Conservation (phyloP, 2,888 invertebrate species). For the Deladenus siricidicola region DNA sequence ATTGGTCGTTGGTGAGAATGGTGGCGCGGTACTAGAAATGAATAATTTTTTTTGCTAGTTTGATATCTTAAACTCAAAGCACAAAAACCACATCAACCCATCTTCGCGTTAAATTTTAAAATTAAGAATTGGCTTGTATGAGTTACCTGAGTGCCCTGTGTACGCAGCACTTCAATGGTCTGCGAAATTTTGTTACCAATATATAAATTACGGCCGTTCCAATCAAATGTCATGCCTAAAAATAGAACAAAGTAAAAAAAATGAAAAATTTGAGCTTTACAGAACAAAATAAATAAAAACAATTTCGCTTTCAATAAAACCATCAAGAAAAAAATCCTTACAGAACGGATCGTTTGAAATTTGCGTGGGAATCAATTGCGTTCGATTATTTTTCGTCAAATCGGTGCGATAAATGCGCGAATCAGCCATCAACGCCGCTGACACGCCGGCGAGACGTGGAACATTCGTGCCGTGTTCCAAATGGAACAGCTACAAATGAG, state of each 20-base stretch:
- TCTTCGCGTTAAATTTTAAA: no score
- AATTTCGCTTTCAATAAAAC: not conserved
- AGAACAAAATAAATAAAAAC: not conserved
- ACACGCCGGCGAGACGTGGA: constrained; percentile 31
- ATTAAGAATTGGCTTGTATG: not conserved
- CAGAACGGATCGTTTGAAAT: constrained; percentile 71
- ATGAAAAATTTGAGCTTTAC: not conserved
- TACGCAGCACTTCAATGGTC: constrained; percentile 73
- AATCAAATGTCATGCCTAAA: constrained; percentile 74
- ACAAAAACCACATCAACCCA: no score
- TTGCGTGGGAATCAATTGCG: constrained; percentile 36
- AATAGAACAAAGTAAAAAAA: no score
- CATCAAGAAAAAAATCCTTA: not conserved
- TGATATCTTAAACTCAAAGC: no score
- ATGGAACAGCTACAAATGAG: constrained; percentile 56
- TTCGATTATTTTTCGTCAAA: constrained; percentile 56
- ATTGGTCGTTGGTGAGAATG: constrained; percentile 80
- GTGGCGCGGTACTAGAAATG: constrained; percentile 68
- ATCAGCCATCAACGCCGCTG: constrained; percentile 35
- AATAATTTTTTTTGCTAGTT: no score
- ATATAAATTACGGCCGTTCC: constrained; percentile 88
- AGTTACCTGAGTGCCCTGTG: constrained; percentile 35
- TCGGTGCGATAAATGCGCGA: constrained; percentile 37
- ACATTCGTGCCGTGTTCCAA: constrained; percentile 50
- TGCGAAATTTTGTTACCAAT: constrained; percentile 75